Evolutionary conservation across 1,140 invertebrate species (phyloP), one percentile per base, ranked within the genome.

Genomic region (Glossosoma conforme): DNA sequence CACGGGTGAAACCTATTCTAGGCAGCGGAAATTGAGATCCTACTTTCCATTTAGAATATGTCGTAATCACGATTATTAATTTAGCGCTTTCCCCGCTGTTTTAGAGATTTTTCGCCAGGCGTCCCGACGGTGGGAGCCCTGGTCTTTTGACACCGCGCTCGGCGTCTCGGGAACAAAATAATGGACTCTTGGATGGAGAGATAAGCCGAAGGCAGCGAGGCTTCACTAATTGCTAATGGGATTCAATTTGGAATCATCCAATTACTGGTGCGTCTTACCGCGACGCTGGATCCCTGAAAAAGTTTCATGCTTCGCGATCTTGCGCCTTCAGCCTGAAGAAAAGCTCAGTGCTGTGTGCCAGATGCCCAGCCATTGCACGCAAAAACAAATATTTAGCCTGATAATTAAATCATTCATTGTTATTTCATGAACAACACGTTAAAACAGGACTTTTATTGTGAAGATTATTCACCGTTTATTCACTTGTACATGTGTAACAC

Each of bases 221-320:
- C 54, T 51, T 56, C 48, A 47, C 54, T 56, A 56, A 56, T 56
- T 56, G 54, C 48, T 56, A 56, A 56, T 56, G 48, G 54, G 54
- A 56, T 56, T 56, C 54, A 56, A 56, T 56, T 56, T 56, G 40
- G 30, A 56, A 47, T 56, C 54, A 52, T 56, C 48, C 54, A 56
- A 56, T 56, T 56, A 56, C 54, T 10, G 37, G 14, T 20, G 20
- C 45, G 43, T 22, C 32, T 37, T 32, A 17, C 21, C 22, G 42
- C 44, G 2, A 10, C 36, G 33, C 20, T 18, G 30, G 14, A 15
- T 35, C 45, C 40, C 30, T 24, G 45, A 33, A 20, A 37, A 48
- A 38, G 35, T 48, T 48, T 48, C 40, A 48, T 48, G 44, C 14
- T n/a, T n/a, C n/a, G n/a, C n/a, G n/a, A n/a, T n/a, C n/a, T n/a